phyloP scores from a whole-genome alignment of 2,888 invertebrate species.

The Tipula vernalis region DNA sequence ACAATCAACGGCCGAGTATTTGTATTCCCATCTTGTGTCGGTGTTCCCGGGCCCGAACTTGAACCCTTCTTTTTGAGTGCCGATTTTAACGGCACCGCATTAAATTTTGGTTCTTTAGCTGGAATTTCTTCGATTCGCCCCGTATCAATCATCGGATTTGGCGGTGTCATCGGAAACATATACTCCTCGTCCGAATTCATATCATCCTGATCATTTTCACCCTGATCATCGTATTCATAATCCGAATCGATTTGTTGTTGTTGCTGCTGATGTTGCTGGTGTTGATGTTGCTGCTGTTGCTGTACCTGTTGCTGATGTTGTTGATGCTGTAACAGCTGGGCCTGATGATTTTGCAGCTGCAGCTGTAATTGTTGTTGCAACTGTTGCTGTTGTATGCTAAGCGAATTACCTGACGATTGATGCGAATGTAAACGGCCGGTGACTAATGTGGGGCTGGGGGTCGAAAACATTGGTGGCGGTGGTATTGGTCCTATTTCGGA shows the following conservation, averaged over 20 bases:
- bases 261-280: conserved; percentile 29
- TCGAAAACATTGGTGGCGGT: conserved; percentile 92
- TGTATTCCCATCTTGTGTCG: conserved; percentile 46
- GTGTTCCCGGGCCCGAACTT: conserved; percentile 56
- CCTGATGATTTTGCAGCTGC: conserved; percentile 13
- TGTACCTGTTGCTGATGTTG: conserved; percentile 26
- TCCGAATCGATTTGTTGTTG: conserved; percentile 25
- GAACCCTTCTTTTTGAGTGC: conserved; percentile 70
- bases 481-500: conserved; percentile 89
- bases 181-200: conserved; percentile 53
- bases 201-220: conserved; percentile 47
- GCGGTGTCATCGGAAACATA: conserved; percentile 43
- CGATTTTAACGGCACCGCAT: conserved; percentile 84
- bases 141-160: conserved; percentile 62
- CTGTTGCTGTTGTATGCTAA: conserved; percentile 20
- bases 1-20: conserved; percentile 46
- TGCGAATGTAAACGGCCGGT: conserved; percentile 38
- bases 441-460: conserved; percentile 61
- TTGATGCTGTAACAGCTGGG: conserved; percentile 22
- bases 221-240: conserved; percentile 50
- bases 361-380: conserved; percentile 27
- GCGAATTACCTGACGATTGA: conserved; percentile 6
- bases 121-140: conserved; percentile 82
- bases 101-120: conserved; percentile 82
- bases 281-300: conserved; percentile 10